Conservation (phyloP, 2,113 vertebrate species). For the Uropsilus gracilis region DNA sequence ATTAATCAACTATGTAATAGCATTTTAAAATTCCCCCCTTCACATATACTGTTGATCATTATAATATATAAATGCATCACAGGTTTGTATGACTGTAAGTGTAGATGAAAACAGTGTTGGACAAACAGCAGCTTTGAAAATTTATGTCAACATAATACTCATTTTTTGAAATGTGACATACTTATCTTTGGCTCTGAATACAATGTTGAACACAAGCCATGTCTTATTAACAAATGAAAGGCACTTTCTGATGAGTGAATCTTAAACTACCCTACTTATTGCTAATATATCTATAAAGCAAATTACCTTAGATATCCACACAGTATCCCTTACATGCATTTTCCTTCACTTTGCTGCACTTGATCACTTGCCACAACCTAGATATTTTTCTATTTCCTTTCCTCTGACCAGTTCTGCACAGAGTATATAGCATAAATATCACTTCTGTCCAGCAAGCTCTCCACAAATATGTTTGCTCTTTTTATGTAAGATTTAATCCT, state of each 20-base stretch:
- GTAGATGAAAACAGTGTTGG: not conserved
- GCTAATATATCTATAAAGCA: not conserved
- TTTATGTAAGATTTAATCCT: not conserved
- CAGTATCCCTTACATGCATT: not conserved
- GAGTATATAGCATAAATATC: not conserved
- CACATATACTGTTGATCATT: not conserved
- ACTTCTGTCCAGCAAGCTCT: not conserved
- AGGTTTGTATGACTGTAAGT: not conserved
- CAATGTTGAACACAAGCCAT: not conserved
- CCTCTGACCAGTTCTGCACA: not conserved
- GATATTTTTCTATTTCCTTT: not conserved
- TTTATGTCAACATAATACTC: not conserved
- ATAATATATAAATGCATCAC: not conserved
- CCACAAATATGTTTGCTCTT: not conserved
- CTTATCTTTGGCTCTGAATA: not conserved
- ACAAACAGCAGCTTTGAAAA: not conserved
- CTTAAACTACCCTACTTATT: not conserved
- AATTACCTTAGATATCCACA: not conserved
- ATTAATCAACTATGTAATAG: not conserved
- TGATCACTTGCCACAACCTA: not conserved
- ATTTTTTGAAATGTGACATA: not conserved
- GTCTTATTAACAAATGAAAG: not conserved
- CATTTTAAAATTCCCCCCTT: not conserved
- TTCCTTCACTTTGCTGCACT: not conserved
- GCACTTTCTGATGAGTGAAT: not conserved